Percentiles rank a stretch among this genome's conserved stretches.
Evolutionary conservation across 2,113 vertebrate genomes (phyloP).

Genomic region (Pterocles orientalis): DNA sequence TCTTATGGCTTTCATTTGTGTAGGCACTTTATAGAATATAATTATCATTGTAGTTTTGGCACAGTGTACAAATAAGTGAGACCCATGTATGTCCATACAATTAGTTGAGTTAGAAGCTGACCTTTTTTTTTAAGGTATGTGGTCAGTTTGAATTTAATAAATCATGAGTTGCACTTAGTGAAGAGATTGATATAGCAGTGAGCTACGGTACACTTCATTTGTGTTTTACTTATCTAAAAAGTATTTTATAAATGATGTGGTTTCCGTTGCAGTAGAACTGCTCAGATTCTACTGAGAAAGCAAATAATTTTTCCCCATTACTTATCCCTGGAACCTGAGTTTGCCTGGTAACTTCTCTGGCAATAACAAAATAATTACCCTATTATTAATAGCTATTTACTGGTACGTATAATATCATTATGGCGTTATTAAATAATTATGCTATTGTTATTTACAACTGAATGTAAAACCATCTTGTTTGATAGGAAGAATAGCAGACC

Average conservation of each 20-base stretch:
- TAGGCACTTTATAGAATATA: neutral
- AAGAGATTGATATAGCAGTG: neutral
- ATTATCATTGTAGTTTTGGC: neutral
- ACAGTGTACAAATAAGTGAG: neutral
- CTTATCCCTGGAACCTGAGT: neutral
- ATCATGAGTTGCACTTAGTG: neutral
- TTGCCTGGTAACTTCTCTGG: neutral
- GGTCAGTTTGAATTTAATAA: neutral
- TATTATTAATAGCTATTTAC: neutral
- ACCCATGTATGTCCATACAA: neutral
- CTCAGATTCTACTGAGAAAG: neutral
- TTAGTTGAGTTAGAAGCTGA: neutral
- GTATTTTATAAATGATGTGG: neutral
- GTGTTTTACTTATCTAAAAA: neutral
- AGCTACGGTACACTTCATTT: neutral
- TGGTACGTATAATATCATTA: neutral
- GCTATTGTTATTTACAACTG: neutral
- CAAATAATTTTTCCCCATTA: neutral
- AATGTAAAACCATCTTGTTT: neutral
- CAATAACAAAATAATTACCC: neutral
- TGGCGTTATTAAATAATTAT: neutral
- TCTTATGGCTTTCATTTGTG: neutral
- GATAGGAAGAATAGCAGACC: neutral
- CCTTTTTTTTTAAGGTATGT: neutral
- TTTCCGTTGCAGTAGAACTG: neutral